phyloP scores from a whole-genome alignment of 2,797 vertebrate genomes.

The Labeo calbasu region DNA sequence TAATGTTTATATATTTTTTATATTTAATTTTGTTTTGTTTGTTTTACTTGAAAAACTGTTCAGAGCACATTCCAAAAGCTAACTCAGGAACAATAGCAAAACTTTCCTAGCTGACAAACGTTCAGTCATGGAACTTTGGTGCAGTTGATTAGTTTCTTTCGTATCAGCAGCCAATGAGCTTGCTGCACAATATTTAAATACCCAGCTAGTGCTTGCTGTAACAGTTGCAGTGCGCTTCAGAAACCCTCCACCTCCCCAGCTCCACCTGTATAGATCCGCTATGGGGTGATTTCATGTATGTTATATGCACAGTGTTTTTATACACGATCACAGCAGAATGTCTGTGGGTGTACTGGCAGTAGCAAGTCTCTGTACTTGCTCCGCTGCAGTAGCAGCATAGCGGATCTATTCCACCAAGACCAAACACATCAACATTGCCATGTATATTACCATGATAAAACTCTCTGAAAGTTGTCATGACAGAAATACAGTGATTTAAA shows the following conservation, averaged over 20 bases:
- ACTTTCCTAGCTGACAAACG: no score
- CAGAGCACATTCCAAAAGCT: no score
- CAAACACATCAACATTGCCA: not conserved
- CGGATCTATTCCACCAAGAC: not conserved
- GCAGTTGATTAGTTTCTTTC: not conserved
- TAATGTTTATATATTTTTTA: not conserved
- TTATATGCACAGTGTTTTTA: not conserved
- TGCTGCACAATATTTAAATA: not conserved
- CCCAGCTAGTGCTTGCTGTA: not conserved
- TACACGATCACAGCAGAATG: not conserved
- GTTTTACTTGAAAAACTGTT: no score
- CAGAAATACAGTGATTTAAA: not conserved
- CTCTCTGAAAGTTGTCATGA: not conserved
- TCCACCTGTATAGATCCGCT: not conserved
- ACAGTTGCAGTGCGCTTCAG: not conserved
- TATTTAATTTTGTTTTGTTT: no score
- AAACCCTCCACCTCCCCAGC: not conserved
- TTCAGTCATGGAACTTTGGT: not conserved
- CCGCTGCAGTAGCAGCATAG: no score
- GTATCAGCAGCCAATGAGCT: not conserved
- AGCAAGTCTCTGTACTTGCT: no score
- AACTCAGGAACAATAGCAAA: no score
- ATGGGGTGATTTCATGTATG: not conserved
- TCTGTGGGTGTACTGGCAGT: not conserved
- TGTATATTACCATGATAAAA: no score